Evolutionary conservation across 2,888 invertebrate species (phyloP), one percentile per base, ranked within the genome.

Genomic region (Microplitis deprimator): DNA sequence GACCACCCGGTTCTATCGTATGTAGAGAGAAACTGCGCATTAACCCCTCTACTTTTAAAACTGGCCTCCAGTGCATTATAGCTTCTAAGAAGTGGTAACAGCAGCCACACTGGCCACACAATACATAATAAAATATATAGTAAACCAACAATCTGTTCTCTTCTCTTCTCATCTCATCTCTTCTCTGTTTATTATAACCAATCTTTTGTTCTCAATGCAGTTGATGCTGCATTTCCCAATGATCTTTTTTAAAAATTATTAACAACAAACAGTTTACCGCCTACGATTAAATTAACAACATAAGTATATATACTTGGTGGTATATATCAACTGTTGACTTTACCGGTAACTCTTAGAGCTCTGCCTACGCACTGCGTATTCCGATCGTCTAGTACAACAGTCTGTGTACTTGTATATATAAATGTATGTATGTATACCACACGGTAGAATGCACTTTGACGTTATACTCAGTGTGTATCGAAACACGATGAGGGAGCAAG

Each of bases 381-480:
- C 29, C 29, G 29, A 29, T 29, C 4, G 29, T 29, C 29, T 29
- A 29, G 29, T 29, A 29, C 29, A 29, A 29, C 29, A 29, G 29
- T 29, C 20, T 20, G 3, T 29, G 29, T 29, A 4, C 29, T 29
- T 29, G 29, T 1, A 29, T 29, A 29, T 29, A 29, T 29, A 29
- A 4, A 29, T 29, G 29, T 29, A 50, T 64, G 65, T 76, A 61
- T 67, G 38, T 39, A 38, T 83, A 83, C 82, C 83, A 82, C 81
- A 81, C 83, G 83, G 84, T 81, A 84, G 85, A 87, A 87, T 85
- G 85, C 84, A 84, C 85, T 86, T 84, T 86, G 87, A 87, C 85
- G 86, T 83, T 29, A 29, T 29, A 83, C 41, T 50, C 61, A 29
- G 65, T 62, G 74, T 82, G 86, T 84, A 85, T 83, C 81, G 85